Evolutionary conservation across 2,797 vertebrate species (phyloP), one percentile per base, ranked within the genome.

Genomic region (Taeniopygia guttata): DNA sequence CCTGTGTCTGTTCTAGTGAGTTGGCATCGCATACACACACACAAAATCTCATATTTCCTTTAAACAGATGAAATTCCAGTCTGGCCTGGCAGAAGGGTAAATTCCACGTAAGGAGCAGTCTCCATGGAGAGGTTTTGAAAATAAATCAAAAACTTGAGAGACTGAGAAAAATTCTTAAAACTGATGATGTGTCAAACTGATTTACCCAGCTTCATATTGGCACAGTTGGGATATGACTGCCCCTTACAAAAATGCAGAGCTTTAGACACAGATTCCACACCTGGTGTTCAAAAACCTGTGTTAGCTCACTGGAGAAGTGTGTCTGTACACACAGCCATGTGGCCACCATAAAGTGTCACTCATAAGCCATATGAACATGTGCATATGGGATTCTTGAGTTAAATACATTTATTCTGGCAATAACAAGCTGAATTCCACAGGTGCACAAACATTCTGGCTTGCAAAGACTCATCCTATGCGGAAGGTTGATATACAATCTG

Each of bases 31-130:
- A 67, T 10, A 55, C 10, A 45, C 32, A 63, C 25, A 74, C 12
- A 64, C n/a, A 13, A 36, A 85, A 22, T 76, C 56, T 85, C 20
- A 0, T 40, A 74, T 92, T 94, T 92, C 58, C 56, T 83, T 89
- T 79, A 67, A 82, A 85, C 60, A 54, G 34, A n/a, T 91, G 82
- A 91, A 87, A 91, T 95, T 95, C 82, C 89, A 92, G 48, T 70
- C 76, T 93, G 83, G 49, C 43, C 76, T 92, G 75, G 64, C 64
- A 92, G 63, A 80, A 87, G 56, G 68, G 38, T 77, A 80, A 84
- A n/a, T 83, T 87, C 69, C 52, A 52, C 60, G 73, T 38, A 52
- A 91, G 84, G 48, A 92, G 60, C 54, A 58, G 68, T 91, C 45
- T 92, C 68, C 85, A 43, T 60, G 52, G 60, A 80, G 68, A 85